Percentiles rank a stretch among this genome's conserved stretches.
Evolutionary conservation across 2,888 invertebrate species (phyloP).

Genomic region (Sphaerophoria taeniata): DNA sequence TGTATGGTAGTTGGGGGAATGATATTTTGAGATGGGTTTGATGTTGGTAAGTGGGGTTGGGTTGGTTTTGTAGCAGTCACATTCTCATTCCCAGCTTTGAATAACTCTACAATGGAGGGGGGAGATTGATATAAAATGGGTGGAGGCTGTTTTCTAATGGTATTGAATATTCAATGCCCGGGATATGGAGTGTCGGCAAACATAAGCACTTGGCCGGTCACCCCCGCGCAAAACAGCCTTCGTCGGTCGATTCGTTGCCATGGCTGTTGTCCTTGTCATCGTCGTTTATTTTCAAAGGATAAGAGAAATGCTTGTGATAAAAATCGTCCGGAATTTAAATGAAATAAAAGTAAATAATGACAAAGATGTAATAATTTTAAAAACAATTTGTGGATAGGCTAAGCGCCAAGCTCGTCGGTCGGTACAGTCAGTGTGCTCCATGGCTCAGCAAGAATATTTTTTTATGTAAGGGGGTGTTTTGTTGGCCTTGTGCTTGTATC

Average conservation of each 20-base stretch:
- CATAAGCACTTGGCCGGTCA: not conserved
- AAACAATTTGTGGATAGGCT: constrained; percentile 43
- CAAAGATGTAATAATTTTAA: constrained; percentile 71
- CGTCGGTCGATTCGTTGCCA: not conserved
- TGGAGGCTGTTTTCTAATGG: constrained; percentile 25
- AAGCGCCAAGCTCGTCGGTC: not conserved
- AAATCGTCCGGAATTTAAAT: constrained; percentile 71
- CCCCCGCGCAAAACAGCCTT: not conserved
- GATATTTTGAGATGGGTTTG: constrained; percentile 15
- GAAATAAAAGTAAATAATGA: constrained; percentile 73
- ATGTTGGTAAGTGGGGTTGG: not conserved
- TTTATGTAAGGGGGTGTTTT: no score
- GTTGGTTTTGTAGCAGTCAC: constrained; percentile 43
- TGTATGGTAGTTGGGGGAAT: not conserved
- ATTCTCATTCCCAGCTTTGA: constrained; percentile 32
- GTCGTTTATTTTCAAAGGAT: constrained; percentile 63
- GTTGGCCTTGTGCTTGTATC: not conserved
- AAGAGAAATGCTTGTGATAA: constrained; percentile 63
- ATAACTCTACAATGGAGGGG: constrained; percentile 19
- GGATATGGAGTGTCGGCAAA: constrained; percentile 11
- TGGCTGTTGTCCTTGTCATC: not conserved
- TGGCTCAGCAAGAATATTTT: no score
- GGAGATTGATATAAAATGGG: not conserved
- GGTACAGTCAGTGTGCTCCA: not conserved
- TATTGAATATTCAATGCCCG: constrained; percentile 66